Base-by-base conservation (phyloP, 2,888 invertebrate genomes). In the Hypselothyrea guttata region DNA sequence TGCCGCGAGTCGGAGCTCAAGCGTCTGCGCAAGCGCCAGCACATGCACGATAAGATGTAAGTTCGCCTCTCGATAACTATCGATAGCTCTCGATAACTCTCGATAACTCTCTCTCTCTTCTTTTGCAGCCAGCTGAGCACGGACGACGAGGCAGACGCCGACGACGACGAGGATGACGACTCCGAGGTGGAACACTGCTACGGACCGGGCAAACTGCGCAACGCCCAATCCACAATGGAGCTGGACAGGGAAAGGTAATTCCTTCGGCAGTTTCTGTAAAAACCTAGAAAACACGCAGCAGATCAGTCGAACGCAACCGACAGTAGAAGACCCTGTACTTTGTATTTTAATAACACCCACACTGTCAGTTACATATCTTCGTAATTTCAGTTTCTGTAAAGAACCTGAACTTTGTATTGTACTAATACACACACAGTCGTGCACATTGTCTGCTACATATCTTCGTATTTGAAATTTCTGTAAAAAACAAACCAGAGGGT, bases 1-100 rank as follows among this genome's bases (percentile, higher is more conserved):
- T 93, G 93, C 69, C 91, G 96, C 52, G 96, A 96, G 86, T 93
- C 94, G 68, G 96, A 96, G 85, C 90, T 96, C 37, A 95, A 95
- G 92, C 91, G 92, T 70, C 92, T 93, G 91, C 91, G 94, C 65
- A 92, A 92, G 87, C 90, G 92, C 56, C 92, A 92, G 22, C 93
- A 93, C 49, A 91, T 91, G 67, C 92, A 93, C 86, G 93, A 93
- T 52, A 91, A 91, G 64, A 92, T 93, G 88, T 91, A 89, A 76
- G 89, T 77, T 1, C 9, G 9, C 11, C 12, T n/a, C 7, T 7
- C 0, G n/a, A n/a, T n/a, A n/a, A n/a, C n/a, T n/a, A n/a, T n/a
- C n/a, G n/a, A n/a, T n/a, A n/a, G n/a, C n/a, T n/a, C n/a, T n/a
- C n/a, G n/a, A n/a, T n/a, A n/a, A n/a, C n/a, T n/a, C n/a, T n/a